Evolutionary conservation across 2,113 vertebrate species (phyloP).

Genomic region (Nettapus auritus): DNA sequence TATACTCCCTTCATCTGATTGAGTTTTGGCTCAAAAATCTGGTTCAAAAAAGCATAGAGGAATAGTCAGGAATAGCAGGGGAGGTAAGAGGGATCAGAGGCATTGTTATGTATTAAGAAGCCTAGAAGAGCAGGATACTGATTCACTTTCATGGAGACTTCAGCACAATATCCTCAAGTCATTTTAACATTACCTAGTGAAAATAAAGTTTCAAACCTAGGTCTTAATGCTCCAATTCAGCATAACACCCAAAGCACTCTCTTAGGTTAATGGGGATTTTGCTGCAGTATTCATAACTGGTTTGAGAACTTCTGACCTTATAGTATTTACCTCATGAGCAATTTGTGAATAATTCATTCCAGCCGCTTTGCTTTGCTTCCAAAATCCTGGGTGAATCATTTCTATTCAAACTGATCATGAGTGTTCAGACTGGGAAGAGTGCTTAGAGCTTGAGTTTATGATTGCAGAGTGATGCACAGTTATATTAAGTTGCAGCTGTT

Average conservation of each 20-base stretch:
- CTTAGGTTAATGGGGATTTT: background rate
- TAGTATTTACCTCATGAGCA: conserved; percentile 14
- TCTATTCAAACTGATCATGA: conserved; percentile 38
- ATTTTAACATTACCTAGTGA: background rate
- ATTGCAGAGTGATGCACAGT: background rate
- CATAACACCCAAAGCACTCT: background rate
- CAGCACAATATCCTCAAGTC: background rate
- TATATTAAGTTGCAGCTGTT: conserved; percentile 22
- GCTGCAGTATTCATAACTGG: background rate
- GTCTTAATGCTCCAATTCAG: background rate
- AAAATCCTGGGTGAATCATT: conserved; percentile 37
- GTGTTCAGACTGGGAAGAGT: conserved; percentile 5
- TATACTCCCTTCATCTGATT: too few species aligned
- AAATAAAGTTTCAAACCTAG: background rate
- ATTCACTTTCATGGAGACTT: background rate
- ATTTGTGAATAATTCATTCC: conserved; percentile 51
- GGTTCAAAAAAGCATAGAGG: background rate
- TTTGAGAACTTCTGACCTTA: conserved; percentile 8
- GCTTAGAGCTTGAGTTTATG: conserved; percentile 1
- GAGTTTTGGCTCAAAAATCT: background rate
- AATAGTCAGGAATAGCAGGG: background rate
- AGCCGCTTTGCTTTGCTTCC: background rate
- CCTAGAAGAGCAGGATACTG: background rate
- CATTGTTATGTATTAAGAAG: background rate
- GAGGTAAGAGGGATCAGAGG: background rate